Base-by-base conservation (phyloP, 1,140 invertebrate species). In the Thalassaphorura encarpata region DNA sequence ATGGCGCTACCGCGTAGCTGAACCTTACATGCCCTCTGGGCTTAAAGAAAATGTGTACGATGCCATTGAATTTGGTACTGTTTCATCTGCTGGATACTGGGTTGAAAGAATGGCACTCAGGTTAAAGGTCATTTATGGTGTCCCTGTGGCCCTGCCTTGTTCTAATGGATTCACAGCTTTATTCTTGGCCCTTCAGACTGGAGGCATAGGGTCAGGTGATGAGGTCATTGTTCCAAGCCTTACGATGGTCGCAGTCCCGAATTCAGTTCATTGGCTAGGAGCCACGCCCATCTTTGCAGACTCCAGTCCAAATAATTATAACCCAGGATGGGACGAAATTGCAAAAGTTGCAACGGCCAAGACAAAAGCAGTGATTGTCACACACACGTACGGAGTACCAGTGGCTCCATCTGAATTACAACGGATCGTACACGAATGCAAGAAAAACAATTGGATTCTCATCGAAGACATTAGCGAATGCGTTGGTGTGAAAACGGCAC, bases 381-480 rank as follows among this genome's bases (percentile, higher is more conserved):
- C 57, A n/a, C 57, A 59, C 41, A 59, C 52, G n/a, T 59, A 59
- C 24, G 57, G 57, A 15, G 52, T 59, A 15, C 57, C 57, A 23
- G 29, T 28, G n/a, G 45, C 36, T 2, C n/a, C n/a, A n/a, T n/a
- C n/a, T n/a, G 41, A 59, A 27, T 54, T 59, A 4, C 19, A 33
- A 50, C 4, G 19, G 11, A 59, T 59, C 31, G 19, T 36, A 4
- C 5, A 18, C 5, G 33, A 50, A 45, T 59, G 57, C 21, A 16
- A 15, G 19, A 3, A 24, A 2, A 15, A 46, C 4, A 52, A 52
- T 1, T 59, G 57, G 57, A 23, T 31, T 24, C 48, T 59, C 5
- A 59, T 59, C 45, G 57, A 59, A 40, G 57, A 59, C 21, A 45
- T 59, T 31, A 54, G 52, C 28, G 52, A 59, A 46, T 49, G 52